A percentile compares a stretch with the other conserved stretches of the same genome.
Evolutionary conservation across 2,113 vertebrate genomes (phyloP).

Genomic region (Hemicordylus capensis): DNA sequence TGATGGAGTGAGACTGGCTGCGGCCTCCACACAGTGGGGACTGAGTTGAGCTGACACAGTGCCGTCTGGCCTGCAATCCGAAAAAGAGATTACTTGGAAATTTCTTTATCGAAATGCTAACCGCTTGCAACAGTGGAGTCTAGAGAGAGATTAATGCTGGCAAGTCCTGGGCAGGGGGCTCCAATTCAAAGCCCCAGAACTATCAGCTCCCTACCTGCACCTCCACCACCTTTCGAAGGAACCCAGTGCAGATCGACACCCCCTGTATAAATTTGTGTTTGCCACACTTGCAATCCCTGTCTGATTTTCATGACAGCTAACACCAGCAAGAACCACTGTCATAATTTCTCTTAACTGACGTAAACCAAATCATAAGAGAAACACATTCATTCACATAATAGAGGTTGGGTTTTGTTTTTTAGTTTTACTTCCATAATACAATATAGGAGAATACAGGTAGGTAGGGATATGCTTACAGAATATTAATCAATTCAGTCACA

Average conservation of each 20-base stretch:
- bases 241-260: slow-evolving; percentile 8
- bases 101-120: slow-evolving; percentile 58
- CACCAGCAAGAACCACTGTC: background rate
- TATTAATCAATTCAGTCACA: background rate
- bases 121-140: slow-evolving; percentile 53
- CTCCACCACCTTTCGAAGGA: background rate
- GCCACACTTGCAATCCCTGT: background rate
- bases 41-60: slow-evolving; percentile 58
- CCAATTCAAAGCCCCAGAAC: slow-evolving; percentile 1
- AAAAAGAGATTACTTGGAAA: slow-evolving; percentile 58
- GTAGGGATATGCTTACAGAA: too few species aligned
- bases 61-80: slow-evolving; percentile 42
- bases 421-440: background rate
- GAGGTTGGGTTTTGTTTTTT: background rate
- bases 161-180: slow-evolving; percentile 26
- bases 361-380: slow-evolving; percentile 5
- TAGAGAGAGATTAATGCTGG: slow-evolving; percentile 46
- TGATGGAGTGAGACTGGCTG: slow-evolving; percentile 71
- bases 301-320: slow-evolving; percentile 4
- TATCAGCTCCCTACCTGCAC: slow-evolving; percentile 9
- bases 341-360: slow-evolving; percentile 4
- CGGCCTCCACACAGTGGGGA: slow-evolving; percentile 58
- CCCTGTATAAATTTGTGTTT: slow-evolving; percentile 35
- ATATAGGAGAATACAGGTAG: background rate
- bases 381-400: background rate